Evolutionary conservation across 2,113 vertebrate genomes (phyloP).

Genomic region (Mormyrus lacerda): DNA sequence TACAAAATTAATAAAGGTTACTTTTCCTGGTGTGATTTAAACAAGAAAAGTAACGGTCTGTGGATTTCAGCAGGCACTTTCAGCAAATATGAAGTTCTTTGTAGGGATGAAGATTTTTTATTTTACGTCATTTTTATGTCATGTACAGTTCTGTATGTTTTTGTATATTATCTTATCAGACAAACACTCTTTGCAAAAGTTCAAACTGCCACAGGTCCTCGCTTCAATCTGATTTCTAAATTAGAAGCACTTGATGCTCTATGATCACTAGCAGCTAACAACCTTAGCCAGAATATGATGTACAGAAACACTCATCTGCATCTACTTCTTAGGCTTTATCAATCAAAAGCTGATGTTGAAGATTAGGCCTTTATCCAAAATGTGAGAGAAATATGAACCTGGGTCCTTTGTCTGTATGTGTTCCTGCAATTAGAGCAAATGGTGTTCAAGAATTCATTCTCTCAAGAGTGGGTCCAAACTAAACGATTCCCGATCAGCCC

Average conservation of each 20-base stretch:
- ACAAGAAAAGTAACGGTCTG: background rate
- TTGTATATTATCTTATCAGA: background rate
- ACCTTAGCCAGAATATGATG: background rate
- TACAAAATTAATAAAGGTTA: background rate
- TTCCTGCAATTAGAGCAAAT: background rate
- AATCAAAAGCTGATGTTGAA: background rate
- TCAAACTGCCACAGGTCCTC: background rate
- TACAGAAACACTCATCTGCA: background rate
- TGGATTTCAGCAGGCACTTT: background rate
- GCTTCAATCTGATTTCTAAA: background rate
- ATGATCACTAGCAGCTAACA: background rate
- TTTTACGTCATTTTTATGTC: too few species aligned
- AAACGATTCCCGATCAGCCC: slow-evolving; percentile 11
- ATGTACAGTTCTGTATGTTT: background rate
- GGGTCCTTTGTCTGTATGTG: background rate
- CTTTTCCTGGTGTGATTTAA: background rate
- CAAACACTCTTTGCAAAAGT: background rate
- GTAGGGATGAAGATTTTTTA: too few species aligned
- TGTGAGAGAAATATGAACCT: background rate
- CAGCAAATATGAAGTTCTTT: background rate
- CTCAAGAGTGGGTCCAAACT: slow-evolving; percentile 1
- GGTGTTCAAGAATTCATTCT: background rate
- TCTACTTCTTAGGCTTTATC: background rate
- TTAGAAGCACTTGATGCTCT: background rate
- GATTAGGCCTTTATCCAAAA: slow-evolving; percentile 1